Conservation (phyloP, 1,140 invertebrate genomes). For the Drosophila orosa region DNA sequence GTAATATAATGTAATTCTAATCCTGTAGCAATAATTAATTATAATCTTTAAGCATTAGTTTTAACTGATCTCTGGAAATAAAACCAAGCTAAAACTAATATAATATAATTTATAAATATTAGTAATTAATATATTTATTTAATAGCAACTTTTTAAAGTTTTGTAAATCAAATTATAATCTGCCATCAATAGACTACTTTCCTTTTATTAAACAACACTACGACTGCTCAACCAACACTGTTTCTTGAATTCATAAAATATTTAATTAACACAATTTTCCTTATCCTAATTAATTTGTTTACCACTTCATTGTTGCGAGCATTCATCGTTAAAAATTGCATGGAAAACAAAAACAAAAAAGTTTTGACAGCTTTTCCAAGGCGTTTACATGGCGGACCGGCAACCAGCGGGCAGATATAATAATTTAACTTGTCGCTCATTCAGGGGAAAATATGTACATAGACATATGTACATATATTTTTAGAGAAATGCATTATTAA, state of each 20-base stretch:
- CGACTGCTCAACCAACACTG: neutral
- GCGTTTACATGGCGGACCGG: slow-evolving; percentile 36
- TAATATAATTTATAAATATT: neutral
- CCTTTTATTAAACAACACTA: neutral
- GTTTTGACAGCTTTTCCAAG: slow-evolving; percentile 30
- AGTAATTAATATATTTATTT: too few relatives aligned
- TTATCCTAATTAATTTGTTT: slow-evolving; percentile 42
- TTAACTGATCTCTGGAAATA: too few relatives aligned
- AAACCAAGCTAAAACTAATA: neutral
- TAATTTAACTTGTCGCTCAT: slow-evolving; percentile 59
- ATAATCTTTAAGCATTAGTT: too few relatives aligned
- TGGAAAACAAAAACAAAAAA: slow-evolving; percentile 5
- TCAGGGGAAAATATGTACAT: slow-evolving; percentile 2
- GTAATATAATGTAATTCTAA: neutral
- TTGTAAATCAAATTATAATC: neutral
- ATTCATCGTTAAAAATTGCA: slow-evolving; percentile 16
- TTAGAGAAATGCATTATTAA: slow-evolving; percentile 52
- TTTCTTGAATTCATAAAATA: neutral
- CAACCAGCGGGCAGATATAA: slow-evolving; percentile 18
- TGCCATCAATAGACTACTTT: neutral
- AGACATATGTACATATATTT: too few relatives aligned
- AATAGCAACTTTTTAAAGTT: too few relatives aligned
- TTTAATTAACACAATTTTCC: slow-evolving; percentile 28
- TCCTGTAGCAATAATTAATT: too few relatives aligned
- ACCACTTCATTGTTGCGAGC: slow-evolving; percentile 36